Conservation (phyloP, 2,113 vertebrate species). For the Pleuronectes platessa region DNA sequence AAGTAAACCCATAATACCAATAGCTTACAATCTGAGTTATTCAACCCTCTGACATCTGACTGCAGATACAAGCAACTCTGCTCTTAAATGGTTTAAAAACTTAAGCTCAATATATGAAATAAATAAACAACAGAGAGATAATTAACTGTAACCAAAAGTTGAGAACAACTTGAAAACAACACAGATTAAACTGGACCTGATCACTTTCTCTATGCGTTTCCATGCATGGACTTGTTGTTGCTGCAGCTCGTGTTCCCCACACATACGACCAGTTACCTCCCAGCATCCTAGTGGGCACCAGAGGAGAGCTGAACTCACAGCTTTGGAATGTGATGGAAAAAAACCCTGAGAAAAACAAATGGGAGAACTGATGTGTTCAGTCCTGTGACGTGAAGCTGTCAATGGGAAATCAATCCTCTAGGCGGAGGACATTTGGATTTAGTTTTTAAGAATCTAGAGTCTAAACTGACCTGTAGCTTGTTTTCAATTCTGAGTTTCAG, state of each 20-base stretch:
- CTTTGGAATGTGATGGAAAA: slow-evolving; percentile 79
- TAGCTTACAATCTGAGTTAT: not conserved
- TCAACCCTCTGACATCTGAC: not conserved
- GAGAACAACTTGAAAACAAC: not conserved
- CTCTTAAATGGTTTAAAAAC: slow-evolving; percentile 3
- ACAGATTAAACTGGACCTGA: not conserved
- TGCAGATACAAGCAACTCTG: not conserved
- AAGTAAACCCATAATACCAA: not conserved
- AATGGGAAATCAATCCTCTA: slow-evolving; percentile 23
- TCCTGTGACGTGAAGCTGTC: slow-evolving; percentile 39
- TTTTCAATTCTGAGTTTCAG: too few relatives aligned
- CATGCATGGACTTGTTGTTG: slow-evolving; percentile 38
- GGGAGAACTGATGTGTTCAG: slow-evolving; percentile 49
- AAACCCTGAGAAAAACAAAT: slow-evolving; percentile 68
- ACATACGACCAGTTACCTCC: slow-evolving; percentile 57
- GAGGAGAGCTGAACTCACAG: slow-evolving; percentile 78
- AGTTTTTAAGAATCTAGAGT: not conserved
- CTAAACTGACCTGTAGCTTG: too few relatives aligned
- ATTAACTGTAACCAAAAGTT: not conserved
- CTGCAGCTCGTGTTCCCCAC: slow-evolving; percentile 52
- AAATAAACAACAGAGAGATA: not conserved
- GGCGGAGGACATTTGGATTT: not conserved
- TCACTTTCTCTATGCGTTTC: not conserved
- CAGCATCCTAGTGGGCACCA: slow-evolving; percentile 73
- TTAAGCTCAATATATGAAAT: not conserved